Conservation (phyloP, 2,113 vertebrate species). For the Rousettus leschenaultii region DNA sequence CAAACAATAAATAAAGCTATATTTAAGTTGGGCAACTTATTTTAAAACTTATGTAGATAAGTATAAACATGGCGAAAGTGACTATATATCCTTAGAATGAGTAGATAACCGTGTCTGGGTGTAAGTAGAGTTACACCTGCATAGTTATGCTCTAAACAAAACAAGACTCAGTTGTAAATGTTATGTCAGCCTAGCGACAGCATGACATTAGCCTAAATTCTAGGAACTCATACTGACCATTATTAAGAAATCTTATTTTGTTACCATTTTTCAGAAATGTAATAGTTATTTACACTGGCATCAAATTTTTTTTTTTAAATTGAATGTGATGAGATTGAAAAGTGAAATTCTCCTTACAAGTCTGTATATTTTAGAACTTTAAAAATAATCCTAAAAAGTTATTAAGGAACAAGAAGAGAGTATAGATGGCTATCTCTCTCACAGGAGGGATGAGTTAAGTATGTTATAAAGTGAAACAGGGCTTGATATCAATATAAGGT, state of each 20-base stretch:
- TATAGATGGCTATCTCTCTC: background rate
- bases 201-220: background rate
- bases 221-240: background rate
- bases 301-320: slow-evolving; percentile 16
- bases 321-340: background rate
- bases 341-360: background rate
- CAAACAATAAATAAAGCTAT: background rate
- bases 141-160: background rate
- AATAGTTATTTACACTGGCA: background rate
- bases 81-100: background rate
- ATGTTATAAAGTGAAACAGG: background rate
- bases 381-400: background rate
- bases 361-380: background rate
- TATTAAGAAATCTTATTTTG: background rate
- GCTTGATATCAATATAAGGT: background rate
- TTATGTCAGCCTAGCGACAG: background rate
- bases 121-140: background rate
- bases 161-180: background rate
- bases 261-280: background rate
- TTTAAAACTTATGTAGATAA: background rate
- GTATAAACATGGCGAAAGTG: background rate
- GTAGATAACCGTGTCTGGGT: background rate
- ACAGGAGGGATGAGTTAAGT: background rate
- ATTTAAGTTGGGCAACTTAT: background rate
- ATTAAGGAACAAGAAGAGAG: background rate